These are phyloP conservation scores for Apogon talboti DNA, from an alignment of 2,797 vertebrate genomes.

Conservation along the genomic window DNA sequence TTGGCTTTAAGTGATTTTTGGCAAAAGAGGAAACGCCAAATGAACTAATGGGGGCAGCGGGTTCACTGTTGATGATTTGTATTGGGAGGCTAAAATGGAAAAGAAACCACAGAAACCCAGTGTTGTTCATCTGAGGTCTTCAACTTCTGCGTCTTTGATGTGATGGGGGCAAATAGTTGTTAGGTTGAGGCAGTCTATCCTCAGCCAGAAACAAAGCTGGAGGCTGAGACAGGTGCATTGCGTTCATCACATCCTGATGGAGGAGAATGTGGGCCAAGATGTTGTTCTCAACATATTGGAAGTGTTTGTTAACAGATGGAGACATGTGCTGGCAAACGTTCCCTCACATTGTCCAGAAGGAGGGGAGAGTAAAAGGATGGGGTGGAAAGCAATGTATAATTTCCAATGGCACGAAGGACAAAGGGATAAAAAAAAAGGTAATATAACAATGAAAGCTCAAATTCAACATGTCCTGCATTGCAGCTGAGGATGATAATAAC, in stretches of 20 bases:
- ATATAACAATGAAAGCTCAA: constrained; percentile 24
- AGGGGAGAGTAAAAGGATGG: constrained; percentile 36
- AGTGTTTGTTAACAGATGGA: constrained; percentile 81
- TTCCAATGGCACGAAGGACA: constrained; percentile 62
- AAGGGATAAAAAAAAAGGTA: constrained; percentile 19
- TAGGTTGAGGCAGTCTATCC: constrained; percentile 60
- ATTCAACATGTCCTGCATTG: constrained; percentile 16
- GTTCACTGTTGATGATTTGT: constrained; percentile 62
- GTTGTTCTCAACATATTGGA: constrained; percentile 79
- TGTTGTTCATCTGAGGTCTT: constrained; percentile 62
- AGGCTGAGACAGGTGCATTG: constrained; percentile 76
- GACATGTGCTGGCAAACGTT: constrained; percentile 74
- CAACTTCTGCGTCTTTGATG: constrained; percentile 68
- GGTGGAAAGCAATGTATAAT: constrained; percentile 54
- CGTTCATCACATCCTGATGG: constrained; percentile 78
- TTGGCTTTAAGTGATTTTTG: constrained; percentile 58
- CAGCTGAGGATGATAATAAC: constrained; percentile 2
- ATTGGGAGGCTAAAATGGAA: constrained; percentile 54
- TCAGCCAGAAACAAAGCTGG: constrained; percentile 75
- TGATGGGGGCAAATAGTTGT: constrained; percentile 68
- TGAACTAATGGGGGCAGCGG: constrained; percentile 38
- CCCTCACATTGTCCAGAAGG: constrained; percentile 63
- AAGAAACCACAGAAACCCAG: constrained; percentile 55
- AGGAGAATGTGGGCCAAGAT: constrained; percentile 73
- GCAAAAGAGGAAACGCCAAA: constrained; percentile 51